Conservation (phyloP, 2,797 vertebrate genomes). For the Vipera latastei region DNA sequence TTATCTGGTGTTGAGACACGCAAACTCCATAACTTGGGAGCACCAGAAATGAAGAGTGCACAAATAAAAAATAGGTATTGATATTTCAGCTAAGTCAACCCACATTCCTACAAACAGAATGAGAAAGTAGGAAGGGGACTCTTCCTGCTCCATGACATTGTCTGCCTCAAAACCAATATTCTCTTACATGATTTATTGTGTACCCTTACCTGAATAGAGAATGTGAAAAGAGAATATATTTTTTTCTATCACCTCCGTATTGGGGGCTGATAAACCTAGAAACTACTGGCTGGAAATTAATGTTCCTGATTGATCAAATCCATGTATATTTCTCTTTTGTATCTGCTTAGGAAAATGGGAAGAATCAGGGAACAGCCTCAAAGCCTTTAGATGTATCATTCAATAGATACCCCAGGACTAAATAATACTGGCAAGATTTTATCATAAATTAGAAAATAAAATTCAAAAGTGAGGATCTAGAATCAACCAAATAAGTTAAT, state of each 20-base stretch:
- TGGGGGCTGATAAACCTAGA: not conserved
- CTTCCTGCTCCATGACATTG: not conserved
- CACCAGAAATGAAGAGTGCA: not conserved
- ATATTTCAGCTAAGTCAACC: not conserved
- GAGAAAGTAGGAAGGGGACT: not conserved
- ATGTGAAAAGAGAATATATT: not conserved
- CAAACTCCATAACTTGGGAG: not conserved
- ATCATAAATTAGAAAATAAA: not conserved
- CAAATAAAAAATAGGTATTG: not conserved
- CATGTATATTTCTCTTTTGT: not conserved
- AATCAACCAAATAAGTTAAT: not conserved
- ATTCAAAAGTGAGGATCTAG: not conserved
- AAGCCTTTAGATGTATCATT: not conserved
- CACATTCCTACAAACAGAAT: not conserved
- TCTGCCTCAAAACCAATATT: not conserved
- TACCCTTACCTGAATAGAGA: not conserved
- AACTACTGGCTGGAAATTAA: not conserved
- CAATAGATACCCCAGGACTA: not conserved
- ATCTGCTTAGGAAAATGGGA: not conserved
- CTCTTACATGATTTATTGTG: not conserved
- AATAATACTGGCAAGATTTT: not conserved
- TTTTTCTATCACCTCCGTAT: not conserved
- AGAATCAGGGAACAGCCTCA: not conserved
- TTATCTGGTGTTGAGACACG: conserved; percentile 20
- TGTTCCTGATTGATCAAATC: not conserved